A percentile compares a stretch with the other conserved stretches of the same genome.
These are phyloP conservation scores for Melanerpes formicivorus DNA, from an alignment of 2,113 vertebrate species.

Conservation along the genomic window DNA sequence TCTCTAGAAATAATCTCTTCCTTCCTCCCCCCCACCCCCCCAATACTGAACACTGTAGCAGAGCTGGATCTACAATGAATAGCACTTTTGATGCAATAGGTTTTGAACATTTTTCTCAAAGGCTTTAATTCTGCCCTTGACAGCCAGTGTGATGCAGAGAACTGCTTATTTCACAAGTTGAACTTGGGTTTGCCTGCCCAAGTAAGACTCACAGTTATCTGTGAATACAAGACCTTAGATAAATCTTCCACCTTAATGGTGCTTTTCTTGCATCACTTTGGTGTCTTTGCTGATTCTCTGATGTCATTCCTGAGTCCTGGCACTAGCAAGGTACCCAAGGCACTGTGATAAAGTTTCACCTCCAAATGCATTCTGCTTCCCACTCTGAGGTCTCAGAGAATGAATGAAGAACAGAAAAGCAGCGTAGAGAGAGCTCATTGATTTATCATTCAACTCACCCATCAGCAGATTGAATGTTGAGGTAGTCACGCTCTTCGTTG, in stretches of 20 bases:
- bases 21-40: background rate
- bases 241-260: background rate
- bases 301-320: background rate
- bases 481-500: constrained; percentile 43
- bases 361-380: background rate
- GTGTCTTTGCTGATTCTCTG: background rate
- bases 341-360: background rate
- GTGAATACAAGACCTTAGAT: background rate
- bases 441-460: constrained; percentile 54
- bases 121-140: background rate
- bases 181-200: background rate
- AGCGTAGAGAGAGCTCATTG: background rate
- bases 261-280: background rate
- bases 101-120: background rate
- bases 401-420: background rate
- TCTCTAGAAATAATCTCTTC: background rate
- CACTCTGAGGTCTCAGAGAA: background rate
- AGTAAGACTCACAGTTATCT: background rate
- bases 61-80: background rate
- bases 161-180: background rate
- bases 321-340: background rate
- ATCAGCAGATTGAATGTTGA: constrained; percentile 32
- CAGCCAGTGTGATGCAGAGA: background rate
- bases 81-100: background rate
- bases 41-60: background rate